Percentiles rank a stretch among this genome's conserved stretches.
phyloP scores from a whole-genome alignment of 2,797 vertebrate species.

The Gambusia yucatana region DNA sequence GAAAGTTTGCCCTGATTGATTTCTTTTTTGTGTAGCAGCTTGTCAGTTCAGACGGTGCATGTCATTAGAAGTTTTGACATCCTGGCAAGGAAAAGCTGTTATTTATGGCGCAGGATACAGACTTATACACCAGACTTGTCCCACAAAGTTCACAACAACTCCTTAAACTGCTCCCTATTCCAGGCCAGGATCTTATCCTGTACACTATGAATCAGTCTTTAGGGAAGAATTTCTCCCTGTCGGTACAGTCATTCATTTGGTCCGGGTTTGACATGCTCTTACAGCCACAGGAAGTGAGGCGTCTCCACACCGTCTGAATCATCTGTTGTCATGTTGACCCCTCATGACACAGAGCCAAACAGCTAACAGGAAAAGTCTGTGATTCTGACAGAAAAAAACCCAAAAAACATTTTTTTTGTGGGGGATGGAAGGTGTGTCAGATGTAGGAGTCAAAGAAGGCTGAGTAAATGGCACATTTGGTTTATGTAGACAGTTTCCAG shows the following conservation, averaged over 20 bases:
- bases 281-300: conserved; percentile 76
- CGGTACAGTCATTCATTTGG: conserved; percentile 44
- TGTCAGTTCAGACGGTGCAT: conserved; percentile 14
- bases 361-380: conserved; percentile 69
- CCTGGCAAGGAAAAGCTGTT: conserved; percentile 16
- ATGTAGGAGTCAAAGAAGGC: conserved; percentile 30
- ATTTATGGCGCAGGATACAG: conserved; percentile 22
- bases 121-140: conserved; percentile 11
- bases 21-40: conserved; percentile 2
- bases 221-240: conserved; percentile 35
- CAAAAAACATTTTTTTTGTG: conserved; percentile 22
- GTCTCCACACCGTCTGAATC: conserved; percentile 76
- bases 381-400: conserved; percentile 19
- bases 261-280: conserved; percentile 42
- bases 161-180: conserved; percentile 14
- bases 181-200: conserved; percentile 32
- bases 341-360: conserved; percentile 59
- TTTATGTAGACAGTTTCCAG: conserved; percentile 54
- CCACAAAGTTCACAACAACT: conserved; percentile 26
- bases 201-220: conserved; percentile 57
- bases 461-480: conserved; percentile 44
- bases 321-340: conserved; percentile 72
- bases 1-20: conserved; percentile 11
- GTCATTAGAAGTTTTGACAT: conserved; percentile 24
- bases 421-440: conserved; percentile 50